A percentile compares a stretch with the other conserved stretches of the same genome.
These are phyloP conservation scores for Nibea coibor DNA, from an alignment of 2,113 vertebrate genomes.

Conservation along the genomic window DNA sequence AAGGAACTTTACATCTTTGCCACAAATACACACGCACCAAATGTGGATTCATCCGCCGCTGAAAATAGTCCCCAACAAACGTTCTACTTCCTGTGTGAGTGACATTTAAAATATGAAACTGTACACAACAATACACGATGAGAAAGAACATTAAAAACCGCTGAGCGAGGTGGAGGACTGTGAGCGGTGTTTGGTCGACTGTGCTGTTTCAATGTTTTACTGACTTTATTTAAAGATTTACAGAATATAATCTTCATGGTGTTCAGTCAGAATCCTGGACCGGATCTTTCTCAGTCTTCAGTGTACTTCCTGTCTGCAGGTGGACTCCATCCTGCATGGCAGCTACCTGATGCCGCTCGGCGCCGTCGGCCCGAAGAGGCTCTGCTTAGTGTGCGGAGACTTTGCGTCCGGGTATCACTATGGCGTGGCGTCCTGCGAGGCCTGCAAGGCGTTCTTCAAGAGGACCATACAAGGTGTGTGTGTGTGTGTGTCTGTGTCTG, in stretches of 20 bases:
- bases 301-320: slow-evolving; percentile 31
- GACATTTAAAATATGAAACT: no score
- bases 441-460: slow-evolving; percentile 86
- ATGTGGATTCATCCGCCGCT: neutral
- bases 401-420: slow-evolving; percentile 82
- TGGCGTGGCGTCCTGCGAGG: slow-evolving; percentile 79
- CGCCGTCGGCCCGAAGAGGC: slow-evolving; percentile 57
- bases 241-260: no score
- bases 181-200: no score
- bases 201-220: no score
- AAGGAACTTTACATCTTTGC: neutral
- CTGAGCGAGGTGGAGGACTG: no score
- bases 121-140: no score
- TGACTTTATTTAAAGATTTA: no score
- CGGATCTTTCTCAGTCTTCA: no score
- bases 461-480: slow-evolving; percentile 83
- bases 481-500: neutral
- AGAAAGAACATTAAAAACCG: no score
- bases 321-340: slow-evolving; percentile 66
- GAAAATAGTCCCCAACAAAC: neutral
- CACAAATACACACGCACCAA: neutral
- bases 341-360: slow-evolving; percentile 56
- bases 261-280: no score
- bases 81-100: no score
- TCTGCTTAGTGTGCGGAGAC: slow-evolving; percentile 84